Evolutionary conservation across 2,888 invertebrate species (phyloP).

Genomic region (Serrognathus titanus): DNA sequence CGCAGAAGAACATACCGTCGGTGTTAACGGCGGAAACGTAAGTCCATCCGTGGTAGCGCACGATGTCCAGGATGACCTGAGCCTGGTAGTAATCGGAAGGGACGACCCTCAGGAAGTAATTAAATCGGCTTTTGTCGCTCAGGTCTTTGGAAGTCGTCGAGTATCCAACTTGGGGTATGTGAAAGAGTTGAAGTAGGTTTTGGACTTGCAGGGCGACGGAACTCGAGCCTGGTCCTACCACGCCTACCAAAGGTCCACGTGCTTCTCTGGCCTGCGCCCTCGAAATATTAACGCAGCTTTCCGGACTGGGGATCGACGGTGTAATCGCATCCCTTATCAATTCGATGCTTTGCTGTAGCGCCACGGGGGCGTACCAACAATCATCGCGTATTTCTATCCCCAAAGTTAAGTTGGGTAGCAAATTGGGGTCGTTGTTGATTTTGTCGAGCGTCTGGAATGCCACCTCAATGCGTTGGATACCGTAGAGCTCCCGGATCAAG

Average conservation of each 20-base stretch:
- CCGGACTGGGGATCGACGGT: conserved; percentile 36
- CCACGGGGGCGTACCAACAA: conserved; percentile 79
- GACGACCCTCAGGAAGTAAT: conserved; percentile 74
- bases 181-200: conserved; percentile 69
- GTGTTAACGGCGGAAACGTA: conserved; percentile 75
- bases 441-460: conserved; percentile 60
- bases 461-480: conserved; percentile 69
- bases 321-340: conserved; percentile 67
- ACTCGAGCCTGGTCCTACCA: conserved; percentile 73
- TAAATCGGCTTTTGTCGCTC: conserved; percentile 70
- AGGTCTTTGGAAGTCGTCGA: conserved; percentile 74
- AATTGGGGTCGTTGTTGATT: conserved; percentile 58
- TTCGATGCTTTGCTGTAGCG: conserved; percentile 73
- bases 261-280: conserved; percentile 3
- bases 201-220: conserved; percentile 71
- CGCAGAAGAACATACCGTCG: conserved; percentile 56
- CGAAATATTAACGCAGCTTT: conserved; percentile 7
- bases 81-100: conserved; percentile 77
- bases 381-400: conserved; percentile 76
- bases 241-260: conserved; percentile 58
- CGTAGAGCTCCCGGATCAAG: conserved; percentile 67
- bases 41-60: conserved; percentile 70
- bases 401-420: conserved; percentile 55
- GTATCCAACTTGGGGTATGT: conserved; percentile 69
- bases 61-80: conserved; percentile 66